phyloP scores from a whole-genome alignment of 2,888 invertebrate species.

The Linnaemya vulpina region DNA sequence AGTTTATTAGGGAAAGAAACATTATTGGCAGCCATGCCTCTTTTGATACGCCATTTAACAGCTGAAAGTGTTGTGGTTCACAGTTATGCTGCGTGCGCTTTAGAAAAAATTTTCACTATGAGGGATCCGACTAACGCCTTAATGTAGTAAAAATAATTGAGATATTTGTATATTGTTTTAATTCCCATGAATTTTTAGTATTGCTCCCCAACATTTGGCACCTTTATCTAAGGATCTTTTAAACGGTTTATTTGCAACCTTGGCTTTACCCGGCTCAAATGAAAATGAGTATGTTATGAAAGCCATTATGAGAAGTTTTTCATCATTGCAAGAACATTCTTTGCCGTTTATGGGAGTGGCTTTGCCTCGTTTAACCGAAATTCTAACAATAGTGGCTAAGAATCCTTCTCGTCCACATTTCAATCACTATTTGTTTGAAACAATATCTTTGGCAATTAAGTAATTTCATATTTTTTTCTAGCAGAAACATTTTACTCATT shows the following conservation, averaged over 20 bases:
- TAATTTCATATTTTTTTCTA: conserved; percentile 83
- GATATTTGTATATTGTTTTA: conserved; percentile 9
- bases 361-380: conserved; percentile 92
- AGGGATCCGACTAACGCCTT: conserved; percentile 85
- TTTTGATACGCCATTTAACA: conserved; percentile 89
- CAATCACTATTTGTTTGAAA: conserved; percentile 99
- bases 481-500: neutral
- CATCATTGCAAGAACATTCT: conserved; percentile 90
- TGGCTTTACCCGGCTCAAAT: conserved; percentile 89
- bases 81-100: conserved; percentile 95
- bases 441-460: conserved; percentile 94
- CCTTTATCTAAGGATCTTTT: conserved; percentile 89
- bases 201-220: conserved; percentile 86
- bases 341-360: conserved; percentile 92
- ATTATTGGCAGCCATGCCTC: conserved; percentile 89
- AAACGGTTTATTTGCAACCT: conserved; percentile 89
- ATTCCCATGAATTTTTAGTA: conserved; percentile 80
- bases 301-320: conserved; percentile 95
- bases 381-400: conserved; percentile 91
- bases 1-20: conserved; percentile 92
- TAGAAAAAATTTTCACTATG: conserved; percentile 94
- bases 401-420: conserved; percentile 98
- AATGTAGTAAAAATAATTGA: conserved; percentile 83
- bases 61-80: conserved; percentile 94
- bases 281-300: conserved; percentile 99